Percentiles rank a stretch among this genome's conserved stretches.
phyloP scores from a whole-genome alignment of 2,113 vertebrate species.

The Phylloscopus trochiloides region DNA sequence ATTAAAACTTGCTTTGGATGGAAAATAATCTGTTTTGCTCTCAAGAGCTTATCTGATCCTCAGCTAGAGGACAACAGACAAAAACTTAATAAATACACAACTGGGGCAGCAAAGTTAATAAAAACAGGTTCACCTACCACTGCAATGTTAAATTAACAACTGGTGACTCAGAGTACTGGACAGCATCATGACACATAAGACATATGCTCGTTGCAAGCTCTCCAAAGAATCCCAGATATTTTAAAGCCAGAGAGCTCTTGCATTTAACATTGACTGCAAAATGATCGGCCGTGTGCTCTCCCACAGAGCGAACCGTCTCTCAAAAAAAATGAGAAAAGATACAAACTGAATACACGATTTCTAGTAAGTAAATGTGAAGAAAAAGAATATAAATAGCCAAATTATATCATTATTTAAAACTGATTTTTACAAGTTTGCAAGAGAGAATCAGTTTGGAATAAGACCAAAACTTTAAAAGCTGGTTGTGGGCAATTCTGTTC shows the following conservation, averaged over 20 bases:
- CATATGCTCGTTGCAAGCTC: not conserved
- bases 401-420: not conserved
- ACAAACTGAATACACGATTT: not conserved
- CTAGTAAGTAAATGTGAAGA: not conserved
- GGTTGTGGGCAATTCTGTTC: not conserved
- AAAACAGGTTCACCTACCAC: constrained; percentile 1
- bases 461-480: not conserved
- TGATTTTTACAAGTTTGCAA: not conserved
- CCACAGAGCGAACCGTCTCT: not conserved
- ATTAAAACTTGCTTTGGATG: constrained; percentile 29
- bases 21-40: not conserved
- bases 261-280: not conserved
- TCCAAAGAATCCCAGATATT: constrained; percentile 45
- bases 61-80: not conserved
- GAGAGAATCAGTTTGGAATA: not conserved
- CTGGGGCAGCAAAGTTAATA: not conserved
- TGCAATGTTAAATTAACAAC: constrained; percentile 31
- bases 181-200: constrained; percentile 28
- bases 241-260: not conserved
- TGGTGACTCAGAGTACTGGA: constrained; percentile 40
- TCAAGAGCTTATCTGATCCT: constrained; percentile 27
- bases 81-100: not conserved
- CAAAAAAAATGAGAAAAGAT: not conserved
- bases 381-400: not conserved
- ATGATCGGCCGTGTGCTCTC: not conserved